Percentiles rank a stretch among this genome's conserved stretches.
Evolutionary conservation across 1,140 invertebrate species (phyloP).

Genomic region (Steinernema feltiae): DNA sequence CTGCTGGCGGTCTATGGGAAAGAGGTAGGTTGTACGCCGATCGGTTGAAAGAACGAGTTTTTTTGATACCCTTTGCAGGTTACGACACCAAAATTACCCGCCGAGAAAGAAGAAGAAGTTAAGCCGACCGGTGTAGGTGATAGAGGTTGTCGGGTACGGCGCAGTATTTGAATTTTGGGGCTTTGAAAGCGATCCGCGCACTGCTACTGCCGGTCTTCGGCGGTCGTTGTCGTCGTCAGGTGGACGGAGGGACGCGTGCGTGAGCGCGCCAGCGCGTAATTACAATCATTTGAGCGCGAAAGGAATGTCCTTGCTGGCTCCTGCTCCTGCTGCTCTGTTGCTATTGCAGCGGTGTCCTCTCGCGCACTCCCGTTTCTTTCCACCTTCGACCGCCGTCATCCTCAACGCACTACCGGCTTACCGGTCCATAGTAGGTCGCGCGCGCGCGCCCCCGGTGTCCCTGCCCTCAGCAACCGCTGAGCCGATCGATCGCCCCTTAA

Average conservation of each 20-base stretch:
- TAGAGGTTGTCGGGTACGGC: too few relatives aligned
- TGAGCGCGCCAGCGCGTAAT: background rate
- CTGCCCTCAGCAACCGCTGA: background rate
- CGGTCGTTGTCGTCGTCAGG: background rate
- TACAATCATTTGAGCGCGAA: conserved; percentile 15
- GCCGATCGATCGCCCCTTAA: conserved; percentile 1
- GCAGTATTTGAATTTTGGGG: too few relatives aligned
- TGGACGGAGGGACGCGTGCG: background rate
- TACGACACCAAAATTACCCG: background rate
- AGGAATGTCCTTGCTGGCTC: conserved; percentile 10
- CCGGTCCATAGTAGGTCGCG: conserved; percentile 7
- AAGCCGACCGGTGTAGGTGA: too few relatives aligned
- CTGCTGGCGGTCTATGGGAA: background rate
- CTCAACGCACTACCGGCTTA: background rate
- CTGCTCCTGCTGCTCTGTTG: too few relatives aligned
- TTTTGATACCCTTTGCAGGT: background rate
- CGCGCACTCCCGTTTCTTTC: background rate
- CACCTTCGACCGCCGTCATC: background rate
- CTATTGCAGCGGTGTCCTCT: background rate
- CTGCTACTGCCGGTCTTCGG: too few relatives aligned
- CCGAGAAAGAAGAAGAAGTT: too few relatives aligned
- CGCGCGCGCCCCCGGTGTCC: background rate
- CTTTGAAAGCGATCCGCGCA: too few relatives aligned
- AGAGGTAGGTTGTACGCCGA: background rate
- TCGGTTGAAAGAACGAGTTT: background rate